Base-by-base conservation (phyloP, 1,140 invertebrate species). In the Tigriopus japonicus region DNA sequence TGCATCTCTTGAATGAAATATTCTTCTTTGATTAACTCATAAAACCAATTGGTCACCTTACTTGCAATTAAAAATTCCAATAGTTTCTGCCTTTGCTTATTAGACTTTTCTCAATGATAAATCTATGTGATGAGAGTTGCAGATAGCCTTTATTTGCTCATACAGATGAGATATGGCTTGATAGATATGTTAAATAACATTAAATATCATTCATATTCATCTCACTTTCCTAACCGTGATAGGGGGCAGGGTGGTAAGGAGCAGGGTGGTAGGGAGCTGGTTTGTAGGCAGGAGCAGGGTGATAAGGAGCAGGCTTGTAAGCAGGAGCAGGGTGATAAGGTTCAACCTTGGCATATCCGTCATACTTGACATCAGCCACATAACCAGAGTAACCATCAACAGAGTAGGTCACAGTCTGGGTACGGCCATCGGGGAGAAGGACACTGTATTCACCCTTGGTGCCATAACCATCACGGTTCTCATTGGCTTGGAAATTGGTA, bases 381-480 rank as follows among this genome's bases (percentile, higher is more conserved):
- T 83, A 86, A 42, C 84, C 84, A 65, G 81, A 81, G 65, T 83
- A 81, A 80, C 82, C 84, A 68, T 85, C 82, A 23, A 83, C 84
- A 0, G 78, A 82, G 70, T 87, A 87, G 59, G 77, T 49, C 13
- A 65, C 66, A 13, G 56, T 63, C 59, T 67, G 66, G 42, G 60
- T 59, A 15, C 66, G 63, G 9, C 66, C 66, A 58, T 68, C 66
- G 5, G 68, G 68, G 14, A 69, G 64, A 6, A 62, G 62, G 43
- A 69, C 68, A 9, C 49, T 62, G 63, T 69, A 70, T 35, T 65
- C 60, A 7, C 69, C 69, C 14, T 21, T 19, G 19, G 63, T 62
- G 28, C 28, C 28, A 28, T 70, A 64, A 40, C 69, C 68, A 61
- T 71, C 69, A 43, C 67, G 67, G 14, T 66, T 45, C 58, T 69